Conservation (phyloP, 2,113 vertebrate genomes). For the Serranochromis macrocephalus region DNA sequence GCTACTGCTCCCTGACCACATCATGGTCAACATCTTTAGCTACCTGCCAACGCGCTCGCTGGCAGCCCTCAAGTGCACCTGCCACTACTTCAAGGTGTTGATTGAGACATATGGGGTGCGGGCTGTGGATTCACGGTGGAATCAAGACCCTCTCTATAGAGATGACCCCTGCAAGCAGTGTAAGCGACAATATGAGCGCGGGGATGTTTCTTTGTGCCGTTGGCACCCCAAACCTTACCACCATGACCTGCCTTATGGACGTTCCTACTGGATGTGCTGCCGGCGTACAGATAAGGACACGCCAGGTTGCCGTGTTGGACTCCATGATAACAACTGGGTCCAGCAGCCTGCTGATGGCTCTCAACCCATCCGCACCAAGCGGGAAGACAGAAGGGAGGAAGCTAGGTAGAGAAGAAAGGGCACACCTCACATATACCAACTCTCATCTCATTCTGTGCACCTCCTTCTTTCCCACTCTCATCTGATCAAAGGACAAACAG, state of each 20-base stretch:
- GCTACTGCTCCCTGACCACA: slow-evolving; percentile 89
- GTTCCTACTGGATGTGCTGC: slow-evolving; percentile 99
- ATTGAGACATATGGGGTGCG: slow-evolving; percentile 88
- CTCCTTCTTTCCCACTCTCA: neutral
- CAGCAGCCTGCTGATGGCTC: slow-evolving; percentile 77
- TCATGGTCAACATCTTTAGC: slow-evolving; percentile 91
- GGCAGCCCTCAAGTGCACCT: slow-evolving; percentile 92
- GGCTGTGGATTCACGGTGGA: slow-evolving; percentile 89
- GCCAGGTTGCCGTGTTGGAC: slow-evolving; percentile 84
- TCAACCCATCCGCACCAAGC: slow-evolving; percentile 61
- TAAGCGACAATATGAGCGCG: slow-evolving; percentile 82
- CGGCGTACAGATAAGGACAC: slow-evolving; percentile 85
- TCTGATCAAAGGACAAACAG: neutral
- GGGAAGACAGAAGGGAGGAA: slow-evolving; percentile 83
- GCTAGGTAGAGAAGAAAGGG: slow-evolving; percentile 44
- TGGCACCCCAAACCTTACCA: slow-evolving; percentile 99
- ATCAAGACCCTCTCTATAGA: slow-evolving; percentile 85
- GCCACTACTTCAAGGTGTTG: slow-evolving; percentile 86
- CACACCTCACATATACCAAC: neutral
- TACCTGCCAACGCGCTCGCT: slow-evolving; percentile 85
- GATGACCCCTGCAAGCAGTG: slow-evolving; percentile 98
- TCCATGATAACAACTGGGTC: slow-evolving; percentile 97
- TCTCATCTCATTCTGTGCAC: slow-evolving; percentile 20
- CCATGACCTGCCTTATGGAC: slow-evolving; percentile 97
- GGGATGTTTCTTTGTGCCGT: slow-evolving; percentile 91